Evolutionary conservation across 1,140 invertebrate genomes (phyloP).

Genomic region (Latrodectus geometricus): DNA sequence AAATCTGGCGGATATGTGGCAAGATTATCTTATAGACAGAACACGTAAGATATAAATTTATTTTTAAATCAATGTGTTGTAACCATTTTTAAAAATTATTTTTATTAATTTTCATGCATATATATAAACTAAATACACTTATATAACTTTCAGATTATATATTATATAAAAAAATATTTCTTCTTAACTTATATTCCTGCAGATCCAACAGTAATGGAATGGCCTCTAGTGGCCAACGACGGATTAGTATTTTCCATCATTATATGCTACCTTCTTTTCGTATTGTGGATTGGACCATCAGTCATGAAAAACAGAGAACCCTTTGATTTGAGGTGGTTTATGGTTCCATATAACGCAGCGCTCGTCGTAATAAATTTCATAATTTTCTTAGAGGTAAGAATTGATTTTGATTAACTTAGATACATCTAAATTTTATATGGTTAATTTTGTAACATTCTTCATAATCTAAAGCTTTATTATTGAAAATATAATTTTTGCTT

Average conservation of each 20-base stretch:
- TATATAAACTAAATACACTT: no score
- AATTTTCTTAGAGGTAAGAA: conserved; percentile 65
- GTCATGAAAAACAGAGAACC: conserved; percentile 70
- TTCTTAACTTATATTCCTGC: background rate
- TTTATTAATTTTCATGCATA: no score
- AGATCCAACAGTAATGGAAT: conserved; percentile 39
- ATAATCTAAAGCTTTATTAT: no score
- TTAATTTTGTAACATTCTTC: no score
- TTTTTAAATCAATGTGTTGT: no score
- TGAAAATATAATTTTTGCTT: no score
- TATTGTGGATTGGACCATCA: conserved; percentile 66
- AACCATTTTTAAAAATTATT: no score
- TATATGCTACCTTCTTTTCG: conserved; percentile 60
- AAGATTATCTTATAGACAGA: conserved; percentile 1
- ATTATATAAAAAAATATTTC: no score
- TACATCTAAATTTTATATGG: no score
- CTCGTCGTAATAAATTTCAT: conserved; percentile 69
- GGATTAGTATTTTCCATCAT: conserved; percentile 52
- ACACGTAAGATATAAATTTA: conserved; percentile 10
- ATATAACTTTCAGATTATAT: no score
- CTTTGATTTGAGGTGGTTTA: conserved; percentile 67
- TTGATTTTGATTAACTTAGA: no score
- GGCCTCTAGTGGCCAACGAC: conserved; percentile 46
- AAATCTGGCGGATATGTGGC: conserved; percentile 17
- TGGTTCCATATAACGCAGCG: conserved; percentile 69